Evolutionary conservation across 2,888 invertebrate genomes (phyloP), one percentile per base, ranked within the genome.

Genomic region (Platycheirus albimanus): DNA sequence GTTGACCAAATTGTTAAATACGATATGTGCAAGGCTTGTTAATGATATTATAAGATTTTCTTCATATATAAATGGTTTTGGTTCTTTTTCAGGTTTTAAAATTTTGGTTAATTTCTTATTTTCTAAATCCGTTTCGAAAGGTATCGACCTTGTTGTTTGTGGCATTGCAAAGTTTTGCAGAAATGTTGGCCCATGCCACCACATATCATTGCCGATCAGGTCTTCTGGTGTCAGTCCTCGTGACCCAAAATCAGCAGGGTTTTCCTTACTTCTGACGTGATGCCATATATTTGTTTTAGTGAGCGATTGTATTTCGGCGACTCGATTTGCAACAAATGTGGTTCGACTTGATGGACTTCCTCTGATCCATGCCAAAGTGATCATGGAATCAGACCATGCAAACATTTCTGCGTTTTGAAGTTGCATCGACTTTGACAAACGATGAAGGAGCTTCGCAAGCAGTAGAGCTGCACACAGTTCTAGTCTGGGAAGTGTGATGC

Each of bases 161-260:
- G 36, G 11, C 7, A 11, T 36, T 3, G 10, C 2, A 28, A 51
- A 47, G 20, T 11, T 20, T 19, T 20, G 11, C 5, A 78, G 36
- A 45, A 52, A 74, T 3, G 17, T 11, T 3, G 86, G 86, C 15
- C 86, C 85, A 11, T 74, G 70, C 85, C 86, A 85, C 86, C 85
- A 86, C 5, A 85, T 66, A 5, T 36, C 7, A 33, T 45, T 41
- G 2, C 38, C 41, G 3, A 67, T 38, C 1, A 86, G 13, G 47
- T 66, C 19, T 6, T 79, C 24, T 6, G 80, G 84, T 43, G 41
- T 11, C 0, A 66, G 36, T n/a, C 87, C 85, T 19, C 86, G 69
- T 3, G 86, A 86, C 20, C 81, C 75, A 7, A 66, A 33, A 49
- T 86, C 86, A 1, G 86, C 85, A 7, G 85, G 83, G 41, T 86